Evolutionary conservation across 1,140 invertebrate species (phyloP), one percentile per base, ranked within the genome.

Genomic region (Drosophila ogumai): DNA sequence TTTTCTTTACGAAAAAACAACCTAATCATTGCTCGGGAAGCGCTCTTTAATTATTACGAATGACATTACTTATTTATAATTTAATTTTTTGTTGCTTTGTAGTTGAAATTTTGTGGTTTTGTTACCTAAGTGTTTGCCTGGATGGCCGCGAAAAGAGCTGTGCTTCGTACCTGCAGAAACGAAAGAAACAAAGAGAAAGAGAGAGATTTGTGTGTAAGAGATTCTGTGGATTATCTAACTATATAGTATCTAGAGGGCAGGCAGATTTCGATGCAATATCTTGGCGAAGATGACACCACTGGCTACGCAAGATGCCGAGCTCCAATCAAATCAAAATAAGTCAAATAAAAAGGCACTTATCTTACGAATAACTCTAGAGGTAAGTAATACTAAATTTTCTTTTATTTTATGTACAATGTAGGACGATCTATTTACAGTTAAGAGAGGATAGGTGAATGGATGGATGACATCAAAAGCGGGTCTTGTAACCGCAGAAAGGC

Each of bases 91-190:
- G 31, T 76, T 66, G 74, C 41, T 78, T 49, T 81, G 64, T 91
- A 36, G 31, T 67, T 17, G 32, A 55, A 25, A 55, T 52, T 67
- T 71, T 31, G 55, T 76, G 68, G 54, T 86, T 86, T 63, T 85
- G 76, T 91, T 92, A 92, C 91, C 91, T 92, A 92, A 92, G 87
- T 91, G 91, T 92, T 92, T 92, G 88, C 86, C 90, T 82, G 87
- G 85, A 88, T 91, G 91, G 88, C 91, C 75, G 81, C 91, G 91
- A 88, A 90, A 87, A 82, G 78, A 88, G 82, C 91, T 92, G 91
- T 91, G 81, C 77, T 91, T 92, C 79, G 91, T 84, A 92, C 88
- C 78, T 88, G 82, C 73, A 77, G 73, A 76, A 67, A 75, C 54
- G 47, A 59, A 69, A 91, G 78, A 74, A 63, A 75, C 49, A 90